Conservation (phyloP, 92 coral and sea anemone genomes). For the Porites cylindrica region DNA sequence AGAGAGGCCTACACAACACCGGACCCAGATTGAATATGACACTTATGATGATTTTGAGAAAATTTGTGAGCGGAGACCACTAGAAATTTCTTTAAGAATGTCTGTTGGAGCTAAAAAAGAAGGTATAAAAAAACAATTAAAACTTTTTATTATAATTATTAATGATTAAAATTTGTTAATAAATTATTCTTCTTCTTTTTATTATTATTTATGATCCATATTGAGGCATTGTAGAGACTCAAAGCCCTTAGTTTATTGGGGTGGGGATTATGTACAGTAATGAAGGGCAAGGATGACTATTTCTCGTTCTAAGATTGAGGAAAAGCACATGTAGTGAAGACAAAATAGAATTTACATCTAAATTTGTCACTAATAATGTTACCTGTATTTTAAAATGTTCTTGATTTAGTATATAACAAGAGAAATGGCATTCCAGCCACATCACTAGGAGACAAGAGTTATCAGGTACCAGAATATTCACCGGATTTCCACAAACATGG, state of each 20-base stretch:
- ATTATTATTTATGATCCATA: too few species aligned
- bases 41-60: conserved; percentile 58
- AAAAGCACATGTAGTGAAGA: too few species aligned
- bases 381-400: not conserved
- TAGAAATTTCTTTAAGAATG: conserved; percentile 82
- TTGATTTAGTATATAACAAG: conserved; percentile 52
- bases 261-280: too few species aligned
- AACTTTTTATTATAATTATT: not conserved
- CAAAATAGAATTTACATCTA: too few species aligned
- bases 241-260: too few species aligned
- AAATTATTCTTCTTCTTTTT: not conserved
- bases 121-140: conserved; percentile 48
- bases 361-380: too few species aligned
- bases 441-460: conserved; percentile 94
- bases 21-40: conserved; percentile 24
- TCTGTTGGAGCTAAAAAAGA: conserved; percentile 84
- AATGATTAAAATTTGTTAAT: not conserved
- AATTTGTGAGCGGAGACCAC: conserved; percentile 58
- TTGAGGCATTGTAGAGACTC: too few species aligned
- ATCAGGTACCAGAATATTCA: conserved; percentile 90
- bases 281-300: too few species aligned
- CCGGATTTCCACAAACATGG: conserved; percentile 87
- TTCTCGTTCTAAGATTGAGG: too few species aligned
- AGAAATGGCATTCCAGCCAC: conserved; percentile 80
- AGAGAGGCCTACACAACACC: not conserved